Base-by-base conservation (phyloP, 2,797 vertebrate genomes). In the Antennarius maculatus region DNA sequence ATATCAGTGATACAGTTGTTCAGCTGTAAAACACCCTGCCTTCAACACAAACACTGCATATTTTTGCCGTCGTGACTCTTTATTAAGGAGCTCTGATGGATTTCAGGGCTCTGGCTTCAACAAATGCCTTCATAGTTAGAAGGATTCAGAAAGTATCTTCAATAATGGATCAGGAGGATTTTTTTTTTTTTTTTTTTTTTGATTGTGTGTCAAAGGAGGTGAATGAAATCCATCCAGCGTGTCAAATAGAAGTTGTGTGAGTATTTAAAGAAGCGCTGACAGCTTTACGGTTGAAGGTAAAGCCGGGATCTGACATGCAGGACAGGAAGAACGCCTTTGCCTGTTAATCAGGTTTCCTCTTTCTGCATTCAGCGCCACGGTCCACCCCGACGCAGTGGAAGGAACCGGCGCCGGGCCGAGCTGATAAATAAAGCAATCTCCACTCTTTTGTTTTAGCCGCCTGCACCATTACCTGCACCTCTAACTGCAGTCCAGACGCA, bases 231-330 rank as follows among this genome's bases (percentile, higher is more conserved):
- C 42, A 47, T 76, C 47, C 58, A 67, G 62, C 54, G 58, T 53
- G 59, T 66, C 48, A 68, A 78, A 71, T 48, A 71, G 16, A 83
- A 69, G 56, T 77, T 61, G 58, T 37, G 55, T 46, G 69, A 42
- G 16, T 77, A 61, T 79, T 80, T 83, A 76, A 76, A 80, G 76
- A 71, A 62, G 43, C 63, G 15, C 58, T 46, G 71, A 66, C 15
- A 28, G 69, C 23, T 34, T 13, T 37, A 6, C 65, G 66, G 73
- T 68, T 62, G 53, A 73, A 65, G 37, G 59, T 61, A 58, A 61
- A 73, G 61, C 52, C 43, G 51, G 50, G 64, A 70, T 61, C 65
- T 28, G 59, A 48, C 71, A 50, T 27, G 59, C n/a, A 41, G 69
- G 54, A 71, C 50, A 23, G 52, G 57, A 45, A 7, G 63, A 42